Conservation (phyloP, 2,797 vertebrate genomes). For the Anolis apletophallus region DNA sequence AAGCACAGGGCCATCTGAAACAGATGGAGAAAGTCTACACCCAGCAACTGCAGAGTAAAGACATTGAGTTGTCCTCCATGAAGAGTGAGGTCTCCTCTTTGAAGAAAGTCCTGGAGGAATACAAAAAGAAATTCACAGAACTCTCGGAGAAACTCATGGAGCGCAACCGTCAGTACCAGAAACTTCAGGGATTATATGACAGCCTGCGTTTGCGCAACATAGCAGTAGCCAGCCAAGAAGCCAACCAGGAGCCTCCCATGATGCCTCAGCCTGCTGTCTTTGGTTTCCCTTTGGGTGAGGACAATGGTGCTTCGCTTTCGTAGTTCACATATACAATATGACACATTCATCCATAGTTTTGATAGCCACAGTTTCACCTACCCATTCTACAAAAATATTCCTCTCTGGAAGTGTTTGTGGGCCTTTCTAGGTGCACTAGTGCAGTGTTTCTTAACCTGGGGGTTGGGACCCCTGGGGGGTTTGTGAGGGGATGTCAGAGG, state of each 20-base stretch:
- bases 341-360: too few relatives aligned
- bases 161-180: conserved; percentile 90
- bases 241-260: conserved; percentile 58
- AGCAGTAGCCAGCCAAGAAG: conserved; percentile 76
- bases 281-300: conserved; percentile 73
- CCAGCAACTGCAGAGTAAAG: conserved; percentile 90
- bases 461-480: too few relatives aligned
- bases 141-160: conserved; percentile 91
- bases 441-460: too few relatives aligned
- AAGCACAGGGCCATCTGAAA: conserved; percentile 84
- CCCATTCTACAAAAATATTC: too few relatives aligned
- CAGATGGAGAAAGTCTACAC: conserved; percentile 89
- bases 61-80: conserved; percentile 85
- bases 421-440: too few relatives aligned
- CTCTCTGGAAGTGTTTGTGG: too few relatives aligned
- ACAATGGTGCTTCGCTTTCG: background rate
- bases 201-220: conserved; percentile 86
- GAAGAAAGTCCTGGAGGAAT: conserved; percentile 89
- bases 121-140: conserved; percentile 90
- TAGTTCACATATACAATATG: conserved; percentile 14
- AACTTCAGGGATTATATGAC: conserved; percentile 90
- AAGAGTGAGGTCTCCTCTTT: conserved; percentile 83
- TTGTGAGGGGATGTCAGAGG: too few relatives aligned
- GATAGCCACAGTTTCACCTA: too few relatives aligned
- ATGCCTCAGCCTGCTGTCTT: conserved; percentile 67